Evolutionary conservation across 2,113 vertebrate species (phyloP), one percentile per base, ranked within the genome.

Genomic region (Phainopepla nitens): DNA sequence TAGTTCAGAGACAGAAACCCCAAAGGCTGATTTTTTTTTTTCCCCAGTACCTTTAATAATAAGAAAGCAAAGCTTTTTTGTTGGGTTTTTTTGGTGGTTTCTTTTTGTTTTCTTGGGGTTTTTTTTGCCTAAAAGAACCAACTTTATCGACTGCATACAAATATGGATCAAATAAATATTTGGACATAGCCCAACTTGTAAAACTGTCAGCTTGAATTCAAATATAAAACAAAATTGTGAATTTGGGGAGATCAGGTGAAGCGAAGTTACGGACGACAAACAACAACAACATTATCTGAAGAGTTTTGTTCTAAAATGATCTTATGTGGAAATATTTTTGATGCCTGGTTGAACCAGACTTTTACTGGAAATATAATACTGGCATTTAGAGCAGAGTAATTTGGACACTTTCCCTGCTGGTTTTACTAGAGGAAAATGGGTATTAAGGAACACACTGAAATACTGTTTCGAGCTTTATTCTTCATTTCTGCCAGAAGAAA

Each of bases 351-450:
- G 87, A 79, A 79, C 53, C 82, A 47, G 64, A 66, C 76, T 96
- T 94, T 92, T 85, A 90, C 83, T 90, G 79, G 97, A 98, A 97
- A 98, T 96, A 87, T 89, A 88, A 95, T 93, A 96, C 94, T 89
- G 93, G 97, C 95, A 94, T 98, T 98, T 97, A 97, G 94, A 95
- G 96, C 89, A 71, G 88, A 58, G 91, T 97, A 95, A 94, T 95
- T 96, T 98, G 97, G 98, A 98, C 98, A 97, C 96, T 88, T 97
- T 98, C 96, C 98, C 97, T 79, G 96, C 97, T 98, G 97, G 91
- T 97, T 98, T 98, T 97, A 97, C 97, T 96, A 96, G 98, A 97
- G 96, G 97, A 80, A 92, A 97, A 87, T 75, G 94, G 14, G 19
- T 95, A 91, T 96, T 94, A 87, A 78, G 89, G 95, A 98, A 97